Base-by-base conservation (phyloP, 2,888 invertebrate species). In the Neelides folsomi region DNA sequence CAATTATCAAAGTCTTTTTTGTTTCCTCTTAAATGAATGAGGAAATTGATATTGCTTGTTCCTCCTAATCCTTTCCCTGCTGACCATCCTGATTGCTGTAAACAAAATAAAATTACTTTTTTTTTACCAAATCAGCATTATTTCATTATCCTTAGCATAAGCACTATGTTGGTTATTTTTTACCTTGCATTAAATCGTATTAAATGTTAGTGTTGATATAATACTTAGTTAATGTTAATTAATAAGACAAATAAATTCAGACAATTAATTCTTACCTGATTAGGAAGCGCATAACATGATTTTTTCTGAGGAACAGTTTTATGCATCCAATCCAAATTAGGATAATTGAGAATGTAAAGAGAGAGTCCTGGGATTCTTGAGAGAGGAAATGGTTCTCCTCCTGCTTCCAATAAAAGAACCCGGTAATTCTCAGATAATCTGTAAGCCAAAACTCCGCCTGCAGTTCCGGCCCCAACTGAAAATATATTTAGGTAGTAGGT, bases 31-130 rank as follows among this genome's bases (percentile, higher is more conserved):
- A 79, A 68, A 66, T 84, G 79, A 44, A 83, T 71, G 81, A 84
- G 80, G 65, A 82, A 81, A 70, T 86, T 86, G 1, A 86, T 68
- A 66, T 81, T 79, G 57, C 81, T 78, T 1, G 82, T 79, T 2
- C 88, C 88, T 19, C 87, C 87, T 34, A 85, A 69, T 51, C 83
- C 76, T 71, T 79, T 83, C 4, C 85, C 86, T 71, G 78, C 76
- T 1, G 82, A 78, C 74, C 81, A 77, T 62, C 70, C 72, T 67
- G 81, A 80, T 70, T 72, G 73, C 82, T 82, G 69, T 49, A 74
- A 66, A 36, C 15, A 45, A 46, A 27, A 35, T 41, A 27, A 38
- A 19, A 48, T 40, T 47, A 37, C 4, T 34, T 45, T 13, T 42
- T 15, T 9, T 42, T n/a, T 27, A n/a, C n/a, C n/a, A n/a, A n/a